Percentiles rank a stretch among this genome's conserved stretches.
These are phyloP conservation scores for Bimastos eiseni DNA, from an alignment of 2,888 invertebrate species.

Conservation along the genomic window DNA sequence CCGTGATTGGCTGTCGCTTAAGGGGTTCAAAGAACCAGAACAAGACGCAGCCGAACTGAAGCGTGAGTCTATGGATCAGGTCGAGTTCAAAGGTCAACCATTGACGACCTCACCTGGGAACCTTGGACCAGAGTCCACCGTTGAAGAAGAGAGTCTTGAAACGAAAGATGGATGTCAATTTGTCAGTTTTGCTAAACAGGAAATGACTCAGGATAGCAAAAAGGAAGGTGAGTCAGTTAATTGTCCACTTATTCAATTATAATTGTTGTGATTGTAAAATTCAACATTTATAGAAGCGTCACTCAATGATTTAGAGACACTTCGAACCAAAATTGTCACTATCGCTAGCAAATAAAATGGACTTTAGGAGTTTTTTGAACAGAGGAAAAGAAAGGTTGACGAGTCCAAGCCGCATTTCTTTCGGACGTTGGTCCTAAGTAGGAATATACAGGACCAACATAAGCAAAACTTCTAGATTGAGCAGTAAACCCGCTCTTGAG, in stretches of 20 bases:
- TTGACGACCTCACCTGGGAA: background rate
- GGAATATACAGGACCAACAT: too few species aligned
- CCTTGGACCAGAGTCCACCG: background rate
- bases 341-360: too few species aligned
- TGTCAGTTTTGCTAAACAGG: background rate
- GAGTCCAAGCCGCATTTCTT: too few species aligned
- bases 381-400: too few species aligned
- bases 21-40: background rate
- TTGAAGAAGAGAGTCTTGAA: background rate
- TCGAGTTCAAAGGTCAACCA: background rate
- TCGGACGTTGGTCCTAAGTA: too few species aligned
- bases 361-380: too few species aligned
- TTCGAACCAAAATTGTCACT: too few species aligned
- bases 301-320: too few species aligned
- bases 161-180: background rate
- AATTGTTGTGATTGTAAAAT: background rate
- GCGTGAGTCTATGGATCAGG: background rate
- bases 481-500: too few species aligned
- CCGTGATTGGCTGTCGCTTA: slow-evolving; percentile 19
- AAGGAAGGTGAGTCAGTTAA: background rate
- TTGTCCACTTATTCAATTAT: background rate
- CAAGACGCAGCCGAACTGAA: slow-evolving; percentile 15
- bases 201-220: background rate
- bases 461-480: too few species aligned
- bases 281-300: too few species aligned